Evolutionary conservation across 2,797 vertebrate genomes (phyloP), one percentile per base, ranked within the genome.

Genomic region (Eutrigla gurnardus): DNA sequence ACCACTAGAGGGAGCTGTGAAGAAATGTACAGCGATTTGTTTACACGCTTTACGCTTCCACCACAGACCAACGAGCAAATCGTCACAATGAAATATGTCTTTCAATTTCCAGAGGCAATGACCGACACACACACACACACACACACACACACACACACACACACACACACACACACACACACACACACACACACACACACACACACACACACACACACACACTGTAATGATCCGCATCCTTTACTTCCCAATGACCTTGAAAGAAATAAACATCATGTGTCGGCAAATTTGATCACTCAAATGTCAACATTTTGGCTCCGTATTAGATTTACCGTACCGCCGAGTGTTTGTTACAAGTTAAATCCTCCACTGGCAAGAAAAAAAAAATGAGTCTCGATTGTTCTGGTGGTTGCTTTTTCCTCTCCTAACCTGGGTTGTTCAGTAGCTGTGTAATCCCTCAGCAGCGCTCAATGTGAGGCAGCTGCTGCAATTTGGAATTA

Each of bases 401-500:
- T 49, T 50, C 50, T 36, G 6, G 17, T 37, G 46, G 11, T 5
- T 13, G 11, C 1, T 53, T 61, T 59, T 37, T 36, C 10, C 37
- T 54, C n/a, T 53, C 70, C 18, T 7, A 14, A 47, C 33, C 18
- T 5, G 2, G 1, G 6, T 13, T 1, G 1, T 72, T 60, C 35
- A 43, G 59, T 3, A 53, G 64, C 63, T 4, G 18, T 52, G 42
- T 49, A 82, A 80, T 77, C 63, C 54, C 42, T 32, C 39, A 39
- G 14, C 6, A 77, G 62, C 14, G 1, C 33, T 57, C 40, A n/a
- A 37, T 54, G n/a, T 17, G 43, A 82, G 66, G 63, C 84, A 78
- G 74, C 84, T 83, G 77, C 80, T 77, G 75, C 47, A 33, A 32
- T 50, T 54, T 58, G 17, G 33, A 64, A 63, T 53, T 59, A 43